Base-by-base conservation (phyloP, 2,888 invertebrate genomes). In the Caenorhabditis sp. region DNA sequence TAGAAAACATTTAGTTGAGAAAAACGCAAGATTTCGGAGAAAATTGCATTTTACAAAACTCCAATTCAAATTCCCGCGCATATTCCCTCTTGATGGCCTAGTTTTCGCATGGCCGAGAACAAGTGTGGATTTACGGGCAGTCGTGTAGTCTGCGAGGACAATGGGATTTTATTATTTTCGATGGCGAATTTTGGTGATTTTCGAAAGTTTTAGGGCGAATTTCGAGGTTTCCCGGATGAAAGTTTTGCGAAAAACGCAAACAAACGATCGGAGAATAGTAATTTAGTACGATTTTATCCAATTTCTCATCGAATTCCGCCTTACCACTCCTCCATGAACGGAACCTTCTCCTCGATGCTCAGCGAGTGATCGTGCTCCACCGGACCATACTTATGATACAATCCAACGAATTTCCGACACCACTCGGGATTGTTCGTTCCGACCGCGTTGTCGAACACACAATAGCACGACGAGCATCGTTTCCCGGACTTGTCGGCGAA, bases 321-420 rank as follows among this genome's bases (percentile, higher is more conserved):
- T 66, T 75, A 93, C 93, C 93, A 94, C 85, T 93, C 92, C 28
- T 93, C 92, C 94, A 94, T 94, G 72, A 92, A 90, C 3, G 93
- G 93, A 10, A 90, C 90, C 87, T 94, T 94, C 85, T 93, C 92
- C 68, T 92, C 93, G 38, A 92, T 90, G 14, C 92, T 91, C 88
- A 93, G 79, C 19, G 90, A 85, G n/a, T 93, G 93, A 85, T 93
- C 92, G 61, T 93, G 92, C 86, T 94, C 94, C 56, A 90, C 87
- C 8, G 88, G 86, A 5, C 87, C 76, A 74, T 89, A 91, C 69
- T 90, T 89, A 24, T 85, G 84, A 22, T 85, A 82, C 44, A 90
- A 84, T 10, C 64, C 85, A 22, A 82, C 73, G 58, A 90, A 85
- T 84, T 84, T 66, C 31, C 75, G 31, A n/a, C 79, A 76, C 79